These are phyloP conservation scores for Gymnocephalus cernua DNA, from an alignment of 2,113 vertebrate genomes.

Conservation along the genomic window DNA sequence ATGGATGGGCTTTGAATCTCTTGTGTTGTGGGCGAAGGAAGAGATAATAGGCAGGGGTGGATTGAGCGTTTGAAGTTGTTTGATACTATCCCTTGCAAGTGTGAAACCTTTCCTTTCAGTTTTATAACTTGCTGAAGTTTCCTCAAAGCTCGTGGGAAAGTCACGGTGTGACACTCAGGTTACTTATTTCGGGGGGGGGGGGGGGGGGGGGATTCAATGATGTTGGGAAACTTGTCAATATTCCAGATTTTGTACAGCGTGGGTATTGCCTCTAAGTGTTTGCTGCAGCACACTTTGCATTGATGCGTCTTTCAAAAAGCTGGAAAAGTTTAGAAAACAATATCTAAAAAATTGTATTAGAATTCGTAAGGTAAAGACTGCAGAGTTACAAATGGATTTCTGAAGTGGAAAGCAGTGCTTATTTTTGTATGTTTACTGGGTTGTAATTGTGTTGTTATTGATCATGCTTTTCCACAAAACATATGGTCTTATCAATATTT, in stretches of 20 bases:
- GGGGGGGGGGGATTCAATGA: not conserved
- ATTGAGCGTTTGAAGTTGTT: conserved; percentile 56
- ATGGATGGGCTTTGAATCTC: conserved; percentile 60
- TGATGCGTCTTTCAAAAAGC: not conserved
- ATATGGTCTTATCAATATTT: conserved; percentile 40
- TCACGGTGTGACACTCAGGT: not conserved
- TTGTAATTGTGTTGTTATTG: conserved; percentile 23
- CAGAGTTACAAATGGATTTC: not conserved
- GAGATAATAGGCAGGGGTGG: conserved; percentile 48
- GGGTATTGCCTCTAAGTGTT: not conserved
- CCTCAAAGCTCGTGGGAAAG: conserved; percentile 10
- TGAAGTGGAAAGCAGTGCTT: not conserved
- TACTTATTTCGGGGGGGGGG: not conserved
- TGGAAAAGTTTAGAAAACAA: not conserved
- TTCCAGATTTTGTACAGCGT: not conserved
- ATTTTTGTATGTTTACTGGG: conserved; percentile 4
- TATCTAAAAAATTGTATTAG: not conserved
- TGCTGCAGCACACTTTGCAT: not conserved
- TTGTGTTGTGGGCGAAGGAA: conserved; percentile 47
- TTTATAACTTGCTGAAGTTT: conserved; percentile 24
- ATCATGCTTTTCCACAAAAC: conserved; percentile 10
- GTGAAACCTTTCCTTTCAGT: conserved; percentile 40
- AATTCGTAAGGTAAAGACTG: not conserved
- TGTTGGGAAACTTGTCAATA: not conserved
- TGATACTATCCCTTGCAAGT: conserved; percentile 36